Evolutionary conservation across 2,797 vertebrate genomes (phyloP), one percentile per base, ranked within the genome.

Genomic region (Pseudochirops cupreus): DNA sequence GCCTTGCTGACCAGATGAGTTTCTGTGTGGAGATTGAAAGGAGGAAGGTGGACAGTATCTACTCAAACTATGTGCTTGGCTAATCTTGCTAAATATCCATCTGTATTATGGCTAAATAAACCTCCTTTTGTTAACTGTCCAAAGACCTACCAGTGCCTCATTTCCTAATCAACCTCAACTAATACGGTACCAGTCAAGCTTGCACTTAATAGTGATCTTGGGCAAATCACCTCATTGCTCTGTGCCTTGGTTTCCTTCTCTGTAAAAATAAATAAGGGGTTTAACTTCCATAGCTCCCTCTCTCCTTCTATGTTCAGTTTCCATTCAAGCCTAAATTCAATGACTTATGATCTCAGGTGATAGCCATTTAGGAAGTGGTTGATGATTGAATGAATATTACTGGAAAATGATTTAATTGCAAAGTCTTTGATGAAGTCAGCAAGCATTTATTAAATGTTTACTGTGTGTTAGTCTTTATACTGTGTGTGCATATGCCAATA

Each of bases 401-500:
- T 24, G 18, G 67, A 82, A 82, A 82, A 39, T 46, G 5, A 39
- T 82, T 82, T 39, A 39, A 82, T 82, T 82, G n/a, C 67, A 82
- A 67, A 67, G 18, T 7, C n/a, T 82, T 82, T 82, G 6, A 39
- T 94, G 82, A 94, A 46, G 33, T 89, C 26, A 53, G 0, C 39
- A 9, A 39, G 9, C 57, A 39, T 87, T 95, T 91, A 56, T 46
- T 91, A 24, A 93, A 16, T 95, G 13, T 0, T 33, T 82, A n/a
- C 24, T 94, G 5, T 92, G 13, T 94, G 24, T 90, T 94, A 90
- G 91, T 2, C 57, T 5, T 46, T 82, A 59, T 82, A n/a, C 52
- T 93, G 62, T 95, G 89, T 93, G 56, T 39, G 24, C 57, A 4
- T 53, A 67, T 29, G 29, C 94, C 93, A 93, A 89, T 58, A 93